phyloP scores from a whole-genome alignment of 2,888 invertebrate genomes.

The Acrobasis consociella region DNA sequence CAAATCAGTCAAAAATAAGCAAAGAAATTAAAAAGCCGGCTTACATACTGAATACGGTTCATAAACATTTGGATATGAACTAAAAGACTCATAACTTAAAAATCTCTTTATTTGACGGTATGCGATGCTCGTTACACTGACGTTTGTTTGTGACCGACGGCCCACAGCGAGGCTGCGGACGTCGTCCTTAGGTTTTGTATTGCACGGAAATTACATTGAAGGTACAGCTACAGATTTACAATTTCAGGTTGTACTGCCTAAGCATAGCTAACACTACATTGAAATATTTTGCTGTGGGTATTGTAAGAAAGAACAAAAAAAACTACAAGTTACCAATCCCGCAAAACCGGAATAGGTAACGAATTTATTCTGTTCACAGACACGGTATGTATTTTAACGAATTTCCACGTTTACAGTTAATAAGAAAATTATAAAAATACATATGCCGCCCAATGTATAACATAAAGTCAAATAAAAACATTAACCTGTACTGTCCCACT shows the following conservation, averaged over 20 bases:
- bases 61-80: not conserved
- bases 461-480: too few relatives aligned
- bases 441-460: too few relatives aligned
- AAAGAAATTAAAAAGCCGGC: too few relatives aligned
- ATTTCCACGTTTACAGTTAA: too few relatives aligned
- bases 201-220: slow-evolving; percentile 26
- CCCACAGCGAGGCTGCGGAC: slow-evolving; percentile 33
- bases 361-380: too few relatives aligned
- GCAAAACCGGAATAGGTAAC: too few relatives aligned
- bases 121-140: slow-evolving; percentile 59
- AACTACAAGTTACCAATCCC: not conserved
- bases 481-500: too few relatives aligned
- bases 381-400: too few relatives aligned
- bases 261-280: slow-evolving; percentile 40
- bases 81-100: slow-evolving; percentile 46
- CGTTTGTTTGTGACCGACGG: slow-evolving; percentile 39
- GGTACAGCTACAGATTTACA: slow-evolving; percentile 51
- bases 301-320: not conserved
- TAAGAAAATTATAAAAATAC: too few relatives aligned
- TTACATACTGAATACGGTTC: too few relatives aligned
- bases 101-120: slow-evolving; percentile 73
- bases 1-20: too few relatives aligned
- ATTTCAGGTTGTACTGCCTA: slow-evolving; percentile 35
- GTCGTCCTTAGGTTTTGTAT: slow-evolving; percentile 27
- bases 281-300: slow-evolving; percentile 5